phyloP scores from a whole-genome alignment of 23 tunicate genomes.

The Oikopleura dioica region DNA sequence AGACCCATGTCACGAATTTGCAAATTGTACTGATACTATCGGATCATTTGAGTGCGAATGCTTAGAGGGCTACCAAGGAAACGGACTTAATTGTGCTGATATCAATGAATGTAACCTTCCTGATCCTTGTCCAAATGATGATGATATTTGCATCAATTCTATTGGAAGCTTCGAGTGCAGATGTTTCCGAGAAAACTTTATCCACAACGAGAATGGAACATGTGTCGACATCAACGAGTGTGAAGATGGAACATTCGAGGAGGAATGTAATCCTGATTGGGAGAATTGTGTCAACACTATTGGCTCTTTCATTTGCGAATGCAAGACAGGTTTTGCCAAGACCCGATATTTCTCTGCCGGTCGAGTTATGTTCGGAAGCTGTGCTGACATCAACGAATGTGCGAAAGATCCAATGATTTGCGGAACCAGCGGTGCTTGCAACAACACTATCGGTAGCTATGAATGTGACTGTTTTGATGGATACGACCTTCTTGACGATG shows the following conservation, averaged over 20 bases:
- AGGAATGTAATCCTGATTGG: neutral
- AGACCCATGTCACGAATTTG: neutral
- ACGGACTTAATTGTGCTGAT: neutral
- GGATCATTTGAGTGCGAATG: neutral
- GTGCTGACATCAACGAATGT: neutral
- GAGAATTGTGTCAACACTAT: neutral
- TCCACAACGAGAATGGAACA: neutral
- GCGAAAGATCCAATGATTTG: neutral
- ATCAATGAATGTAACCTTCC: neutral
- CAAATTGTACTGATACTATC: neutral
- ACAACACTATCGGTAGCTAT: neutral
- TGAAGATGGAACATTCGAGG: neutral
- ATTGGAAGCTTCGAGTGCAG: too few relatives aligned
- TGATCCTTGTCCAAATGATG: too few relatives aligned
- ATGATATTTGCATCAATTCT: too few relatives aligned
- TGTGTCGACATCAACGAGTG: neutral
- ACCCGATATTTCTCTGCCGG: neutral
- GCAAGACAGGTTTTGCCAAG: neutral
- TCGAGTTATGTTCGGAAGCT: neutral
- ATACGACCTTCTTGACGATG: neutral
- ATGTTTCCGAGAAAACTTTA: neutral
- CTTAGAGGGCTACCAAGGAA: neutral
- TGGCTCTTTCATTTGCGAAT: neutral
- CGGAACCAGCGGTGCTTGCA: neutral
- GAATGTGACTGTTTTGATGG: neutral